Percentiles rank a stretch among this genome's conserved stretches.
Conservation (phyloP, 92 coral and sea anemone species). For the Actinernus sp. region DNA sequence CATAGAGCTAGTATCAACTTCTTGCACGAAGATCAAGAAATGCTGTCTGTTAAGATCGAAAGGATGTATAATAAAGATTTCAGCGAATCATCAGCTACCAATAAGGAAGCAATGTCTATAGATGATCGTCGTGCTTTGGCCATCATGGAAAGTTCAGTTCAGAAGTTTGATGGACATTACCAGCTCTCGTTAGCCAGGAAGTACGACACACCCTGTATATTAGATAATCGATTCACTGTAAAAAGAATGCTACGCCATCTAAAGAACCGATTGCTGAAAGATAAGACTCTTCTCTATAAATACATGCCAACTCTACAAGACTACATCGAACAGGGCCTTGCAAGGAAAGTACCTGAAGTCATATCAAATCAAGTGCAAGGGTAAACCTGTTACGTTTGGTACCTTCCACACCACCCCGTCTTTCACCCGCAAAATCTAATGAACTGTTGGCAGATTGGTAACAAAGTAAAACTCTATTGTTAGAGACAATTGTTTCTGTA, state of each 20-base stretch:
- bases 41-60: conserved; percentile 9
- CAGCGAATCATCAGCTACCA: too few species aligned
- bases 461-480: too few species aligned
- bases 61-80: conserved; percentile 15
- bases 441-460: too few species aligned
- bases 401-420: conserved; percentile 8
- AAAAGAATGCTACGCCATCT: conserved; percentile 2
- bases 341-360: conserved; percentile 22
- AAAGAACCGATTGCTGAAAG: conserved; percentile 16
- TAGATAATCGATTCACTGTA: conserved; percentile 19
- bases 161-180: conserved; percentile 23
- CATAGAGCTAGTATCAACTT: not conserved
- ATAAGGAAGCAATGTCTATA: conserved; percentile 12
- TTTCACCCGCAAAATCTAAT: conserved; percentile 17
- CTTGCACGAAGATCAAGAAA: conserved; percentile 1
- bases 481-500: too few species aligned
- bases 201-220: conserved; percentile 6
- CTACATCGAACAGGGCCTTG: conserved; percentile 16
- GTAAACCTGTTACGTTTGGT: conserved; percentile 10
- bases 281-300: not conserved
- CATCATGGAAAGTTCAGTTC: conserved; percentile 21
- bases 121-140: conserved; percentile 33
- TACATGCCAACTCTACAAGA: conserved; percentile 12
- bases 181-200: conserved; percentile 33
- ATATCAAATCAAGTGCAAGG: not conserved